Conservation (phyloP, 2,888 invertebrate species). For the Meghimatium bilineatum region DNA sequence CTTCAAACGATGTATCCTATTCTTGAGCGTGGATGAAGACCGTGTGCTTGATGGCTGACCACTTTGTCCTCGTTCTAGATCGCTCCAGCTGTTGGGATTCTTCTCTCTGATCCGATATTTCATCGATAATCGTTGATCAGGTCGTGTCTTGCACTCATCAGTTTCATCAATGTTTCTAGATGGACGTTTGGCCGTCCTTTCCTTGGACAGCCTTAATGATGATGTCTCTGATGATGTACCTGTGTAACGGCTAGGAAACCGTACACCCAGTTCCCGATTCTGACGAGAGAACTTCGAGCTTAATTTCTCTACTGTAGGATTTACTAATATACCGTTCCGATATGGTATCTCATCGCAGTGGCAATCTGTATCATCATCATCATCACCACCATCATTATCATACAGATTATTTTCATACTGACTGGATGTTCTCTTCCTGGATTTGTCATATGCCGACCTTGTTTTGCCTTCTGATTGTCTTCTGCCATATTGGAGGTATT, state of each 20-base stretch:
- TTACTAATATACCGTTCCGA: background rate
- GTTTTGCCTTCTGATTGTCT: background rate
- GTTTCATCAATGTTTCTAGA: background rate
- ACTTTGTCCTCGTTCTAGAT: background rate
- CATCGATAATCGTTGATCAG: too few relatives aligned
- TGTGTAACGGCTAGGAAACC: background rate
- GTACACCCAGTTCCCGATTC: background rate
- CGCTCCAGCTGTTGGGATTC: background rate
- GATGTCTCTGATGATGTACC: background rate
- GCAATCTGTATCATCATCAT: background rate
- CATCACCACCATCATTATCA: background rate
- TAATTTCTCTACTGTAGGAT: too few relatives aligned
- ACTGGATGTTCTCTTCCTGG: background rate
- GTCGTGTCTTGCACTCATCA: background rate
- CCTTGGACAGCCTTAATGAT: background rate
- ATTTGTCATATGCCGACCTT: background rate
- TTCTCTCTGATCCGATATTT: background rate
- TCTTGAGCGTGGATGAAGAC: background rate
- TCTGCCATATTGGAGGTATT: too few relatives aligned
- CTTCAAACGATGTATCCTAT: background rate
- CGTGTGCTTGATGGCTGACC: background rate
- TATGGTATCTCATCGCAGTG: background rate
- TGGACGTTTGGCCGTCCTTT: background rate
- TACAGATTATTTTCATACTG: background rate
- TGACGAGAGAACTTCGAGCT: background rate